Conservation (phyloP, 2,797 vertebrate genomes). For the Hozukius guyotensis region DNA sequence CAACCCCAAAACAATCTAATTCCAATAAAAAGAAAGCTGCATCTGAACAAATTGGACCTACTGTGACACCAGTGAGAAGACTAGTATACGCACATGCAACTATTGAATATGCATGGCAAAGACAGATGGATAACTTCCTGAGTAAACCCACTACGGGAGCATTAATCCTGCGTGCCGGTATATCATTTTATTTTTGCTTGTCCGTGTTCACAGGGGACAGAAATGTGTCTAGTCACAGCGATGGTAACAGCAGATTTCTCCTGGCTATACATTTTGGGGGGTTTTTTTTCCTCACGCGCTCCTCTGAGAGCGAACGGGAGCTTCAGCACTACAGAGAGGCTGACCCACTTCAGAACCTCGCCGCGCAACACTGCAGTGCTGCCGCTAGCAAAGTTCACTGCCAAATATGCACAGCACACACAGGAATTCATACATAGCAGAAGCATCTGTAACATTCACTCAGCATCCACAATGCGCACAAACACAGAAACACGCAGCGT, state of each 20-base stretch:
- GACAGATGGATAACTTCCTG: slow-evolving; percentile 18
- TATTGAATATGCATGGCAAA: slow-evolving; percentile 14
- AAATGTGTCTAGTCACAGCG: slow-evolving; percentile 22
- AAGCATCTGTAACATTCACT: slow-evolving; percentile 21
- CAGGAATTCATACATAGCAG: slow-evolving; percentile 35
- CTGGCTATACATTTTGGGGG: not conserved
- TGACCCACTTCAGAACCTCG: slow-evolving; percentile 76
- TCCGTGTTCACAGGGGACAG: slow-evolving; percentile 21
- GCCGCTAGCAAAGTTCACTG: slow-evolving; percentile 51
- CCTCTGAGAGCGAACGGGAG: slow-evolving; percentile 53
- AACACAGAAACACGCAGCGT: slow-evolving; percentile 5
- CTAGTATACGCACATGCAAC: not conserved
- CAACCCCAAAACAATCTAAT: not conserved
- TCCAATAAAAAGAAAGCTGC: slow-evolving; percentile 9
- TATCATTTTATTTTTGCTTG: not conserved
- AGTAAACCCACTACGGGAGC: slow-evolving; percentile 11
- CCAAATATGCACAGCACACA: slow-evolving; percentile 38
- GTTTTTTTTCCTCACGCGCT: not conserved
- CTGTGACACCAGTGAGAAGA: not conserved
- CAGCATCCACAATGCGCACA: slow-evolving; percentile 9
- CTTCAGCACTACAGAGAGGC: slow-evolving; percentile 30
- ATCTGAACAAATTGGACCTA: slow-evolving; percentile 15
- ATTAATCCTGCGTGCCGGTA: slow-evolving; percentile 6
- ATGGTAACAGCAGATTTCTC: slow-evolving; percentile 34
- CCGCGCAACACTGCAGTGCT: slow-evolving; percentile 55